These are phyloP conservation scores for Leptestheria dahalacensis DNA, from an alignment of 1,140 invertebrate species.

Conservation along the genomic window DNA sequence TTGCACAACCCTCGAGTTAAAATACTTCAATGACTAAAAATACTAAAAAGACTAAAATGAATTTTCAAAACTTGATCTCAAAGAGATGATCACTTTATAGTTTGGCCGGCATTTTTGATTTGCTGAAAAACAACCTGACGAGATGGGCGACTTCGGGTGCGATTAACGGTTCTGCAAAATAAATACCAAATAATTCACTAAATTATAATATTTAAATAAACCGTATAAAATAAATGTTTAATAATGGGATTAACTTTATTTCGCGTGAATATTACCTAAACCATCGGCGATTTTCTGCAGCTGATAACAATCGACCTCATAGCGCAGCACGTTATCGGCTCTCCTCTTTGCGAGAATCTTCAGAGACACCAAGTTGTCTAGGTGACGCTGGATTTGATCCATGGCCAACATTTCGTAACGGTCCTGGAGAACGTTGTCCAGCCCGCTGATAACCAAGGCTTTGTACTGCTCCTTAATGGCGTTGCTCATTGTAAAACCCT, in stretches of 20 bases:
- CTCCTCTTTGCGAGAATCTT: not conserved
- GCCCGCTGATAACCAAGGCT: not conserved
- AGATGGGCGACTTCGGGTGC: not conserved
- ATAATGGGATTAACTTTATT: not conserved
- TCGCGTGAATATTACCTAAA: not conserved
- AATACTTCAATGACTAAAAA: too few species aligned
- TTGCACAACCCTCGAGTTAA: too few species aligned
- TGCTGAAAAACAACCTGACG: not conserved
- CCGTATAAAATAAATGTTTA: not conserved
- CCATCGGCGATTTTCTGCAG: not conserved
- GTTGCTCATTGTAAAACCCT: not conserved
- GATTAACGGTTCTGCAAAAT: not conserved
- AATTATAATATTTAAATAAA: not conserved
- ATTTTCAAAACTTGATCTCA: not conserved
- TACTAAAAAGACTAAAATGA: not conserved
- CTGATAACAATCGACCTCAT: not conserved
- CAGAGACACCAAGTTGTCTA: not conserved
- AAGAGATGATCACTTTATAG: not conserved
- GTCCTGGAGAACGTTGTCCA: not conserved
- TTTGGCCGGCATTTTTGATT: not conserved
- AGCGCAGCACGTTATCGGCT: not conserved
- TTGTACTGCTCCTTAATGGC: not conserved
- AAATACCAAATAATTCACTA: not conserved
- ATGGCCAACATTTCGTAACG: slow-evolving; percentile 2
- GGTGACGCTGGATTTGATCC: not conserved